Conservation (phyloP, 2,888 invertebrate species). For the Thymelicus acteon region DNA sequence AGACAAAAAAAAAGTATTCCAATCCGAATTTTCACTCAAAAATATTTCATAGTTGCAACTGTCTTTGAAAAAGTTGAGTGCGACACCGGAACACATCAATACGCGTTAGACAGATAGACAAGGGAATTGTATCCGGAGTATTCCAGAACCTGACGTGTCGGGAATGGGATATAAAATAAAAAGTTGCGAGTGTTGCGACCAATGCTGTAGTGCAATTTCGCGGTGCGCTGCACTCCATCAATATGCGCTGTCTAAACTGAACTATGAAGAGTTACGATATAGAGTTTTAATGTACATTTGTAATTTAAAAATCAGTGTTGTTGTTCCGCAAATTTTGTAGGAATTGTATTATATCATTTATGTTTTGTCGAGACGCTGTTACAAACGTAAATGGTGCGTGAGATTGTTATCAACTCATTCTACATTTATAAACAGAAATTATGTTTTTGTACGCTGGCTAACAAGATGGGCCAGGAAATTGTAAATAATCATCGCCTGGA, state of each 20-base stretch:
- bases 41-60: constrained; percentile 15
- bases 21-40: constrained; percentile 1
- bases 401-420: too few relatives aligned
- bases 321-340: background rate
- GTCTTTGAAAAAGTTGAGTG: constrained; percentile 18
- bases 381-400: too few relatives aligned
- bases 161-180: constrained; percentile 38
- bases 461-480: too few relatives aligned
- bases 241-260: constrained; percentile 37
- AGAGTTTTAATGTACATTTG: constrained; percentile 1
- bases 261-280: constrained; percentile 34
- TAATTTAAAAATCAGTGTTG: background rate
- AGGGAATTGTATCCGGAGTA: constrained; percentile 36
- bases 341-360: too few relatives aligned
- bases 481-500: too few relatives aligned
- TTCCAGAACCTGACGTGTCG: constrained; percentile 29
- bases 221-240: constrained; percentile 37
- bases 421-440: too few relatives aligned
- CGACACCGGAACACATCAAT: constrained; percentile 37
- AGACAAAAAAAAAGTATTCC: background rate
- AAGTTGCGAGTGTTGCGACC: constrained; percentile 35
- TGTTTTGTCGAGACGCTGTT: too few relatives aligned
- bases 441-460: too few relatives aligned
- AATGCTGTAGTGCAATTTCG: constrained; percentile 36
- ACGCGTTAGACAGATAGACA: constrained; percentile 37